Conservation (phyloP, 2,888 invertebrate genomes). For the Macroteleia sp. region DNA sequence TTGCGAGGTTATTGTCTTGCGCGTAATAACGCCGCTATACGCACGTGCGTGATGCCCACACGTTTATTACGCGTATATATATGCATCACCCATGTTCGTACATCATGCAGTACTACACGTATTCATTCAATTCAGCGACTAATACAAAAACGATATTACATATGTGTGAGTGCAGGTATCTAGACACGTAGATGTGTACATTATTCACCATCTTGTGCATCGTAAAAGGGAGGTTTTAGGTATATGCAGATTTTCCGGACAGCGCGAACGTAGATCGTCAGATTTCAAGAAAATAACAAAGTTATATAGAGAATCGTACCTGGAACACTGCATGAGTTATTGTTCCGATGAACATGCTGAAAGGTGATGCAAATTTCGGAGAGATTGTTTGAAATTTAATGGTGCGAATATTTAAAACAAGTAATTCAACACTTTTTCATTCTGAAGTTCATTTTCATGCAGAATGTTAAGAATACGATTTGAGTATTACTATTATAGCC, state of each 20-base stretch:
- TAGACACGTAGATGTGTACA: no score
- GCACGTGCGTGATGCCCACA: slow-evolving; percentile 57
- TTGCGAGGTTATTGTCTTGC: slow-evolving; percentile 77
- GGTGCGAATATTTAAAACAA: background rate
- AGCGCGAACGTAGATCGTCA: slow-evolving; percentile 32
- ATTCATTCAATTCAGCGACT: slow-evolving; percentile 47
- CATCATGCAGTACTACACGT: slow-evolving; percentile 57
- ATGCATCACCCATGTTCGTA: slow-evolving; percentile 12
- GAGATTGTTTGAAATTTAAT: slow-evolving; percentile 5
- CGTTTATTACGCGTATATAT: slow-evolving; percentile 50
- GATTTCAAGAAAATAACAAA: slow-evolving; percentile 37
- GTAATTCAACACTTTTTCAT: no score
- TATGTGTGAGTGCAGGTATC: background rate
- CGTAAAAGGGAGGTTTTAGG: slow-evolving; percentile 45
- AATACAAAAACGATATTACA: slow-evolving; percentile 25
- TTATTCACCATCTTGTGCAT: slow-evolving; percentile 43
- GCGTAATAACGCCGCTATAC: slow-evolving; percentile 66
- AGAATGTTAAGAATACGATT: no score
- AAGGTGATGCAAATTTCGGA: background rate
- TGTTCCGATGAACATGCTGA: slow-evolving; percentile 18
- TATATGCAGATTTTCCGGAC: slow-evolving; percentile 45
- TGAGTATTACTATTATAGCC: no score
- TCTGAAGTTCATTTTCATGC: no score
- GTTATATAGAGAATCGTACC: slow-evolving; percentile 16
- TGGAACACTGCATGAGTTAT: slow-evolving; percentile 17